Evolutionary conservation across 2,113 vertebrate genomes (phyloP), one percentile per base, ranked within the genome.

Genomic region (Raja brachyura): DNA sequence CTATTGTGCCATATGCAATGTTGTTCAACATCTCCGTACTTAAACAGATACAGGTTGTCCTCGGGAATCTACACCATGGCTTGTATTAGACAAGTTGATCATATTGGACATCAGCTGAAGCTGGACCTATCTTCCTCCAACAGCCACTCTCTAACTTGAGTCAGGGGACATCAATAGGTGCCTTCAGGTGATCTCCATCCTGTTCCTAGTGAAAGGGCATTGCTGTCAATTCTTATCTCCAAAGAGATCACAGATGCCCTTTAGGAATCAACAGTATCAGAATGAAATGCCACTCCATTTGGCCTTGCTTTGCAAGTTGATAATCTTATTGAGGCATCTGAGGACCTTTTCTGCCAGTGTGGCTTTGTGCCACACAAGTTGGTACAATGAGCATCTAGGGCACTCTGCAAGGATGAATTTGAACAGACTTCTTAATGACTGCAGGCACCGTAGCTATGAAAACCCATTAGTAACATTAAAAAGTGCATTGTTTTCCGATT

Each of bases 211-310:
- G 56, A 25, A 86, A n/a, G 61, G 59, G 28, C 59, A 88, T 61
- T 63, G 59, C n/a, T 66, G 28, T 63, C 28, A 66, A 66, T 18
- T 88, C 1, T 59, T 31, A 18, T 13, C 1, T 63, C 59, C 28
- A 25, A 18, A 22, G 77, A 86, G 81, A 5, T 61, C 81, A 86
- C 7, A 20, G 20, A 20, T 56, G 18, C 73, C 90, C 90, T 92
- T 92, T 11, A 92, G 90, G 90, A 66, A 92, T 92, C 68, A 92
- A 92, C 90, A 73, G 33, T 74, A 92, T 48, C 31, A 92, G 39
- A 33, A 92, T 70, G 66, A 92, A 70, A 48, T 92, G 90, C 31
- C 68, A 73, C 68, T 92, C 90, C 90, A 92, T 70, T 33, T 92
- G 90, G 66, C n/a, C 66, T 28, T 74, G 18, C 33, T 92, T 92